Base-by-base conservation (phyloP, 2,888 invertebrate genomes). In the Eurois occulta region DNA sequence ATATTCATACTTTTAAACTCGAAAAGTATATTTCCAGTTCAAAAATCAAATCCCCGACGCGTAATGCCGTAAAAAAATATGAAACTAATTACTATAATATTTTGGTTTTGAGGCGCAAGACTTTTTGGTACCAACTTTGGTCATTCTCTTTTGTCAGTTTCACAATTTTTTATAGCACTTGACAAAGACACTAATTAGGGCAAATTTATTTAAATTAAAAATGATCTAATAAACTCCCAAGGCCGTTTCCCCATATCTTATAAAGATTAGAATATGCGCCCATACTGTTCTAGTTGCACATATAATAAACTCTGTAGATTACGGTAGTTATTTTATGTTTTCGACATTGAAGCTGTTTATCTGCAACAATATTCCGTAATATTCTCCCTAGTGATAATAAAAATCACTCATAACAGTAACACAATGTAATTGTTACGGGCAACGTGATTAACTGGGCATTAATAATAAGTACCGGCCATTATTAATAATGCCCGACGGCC, bases 401-500 rank as follows among this genome's bases (percentile, higher is more conserved):
- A 32, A 32, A 16, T 24, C 32, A 68, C 24, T 48, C 24, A 46
- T 10, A 28, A 21, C 28, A 43, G 21, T 28, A 46, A 32, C 66
- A 43, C 21, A 67, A 32, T 13, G 32, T 13, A 28, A 43, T n/a
- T 66, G 62, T 62, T 62, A 64, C 64, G 64, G 64, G 64, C 62
- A 64, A 64, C 64, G 21, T 64, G 64, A 64, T 64, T 64, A 64
- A 38, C 38, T 38, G 38, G 64, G 64, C 35, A 64, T 35, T 64
- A 64, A 38, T 64, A 38, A 64, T 64, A 64, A 21, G 38, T 35
- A 65, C 41, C 65, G 41, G 65, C 65, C 64, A n/a, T 65, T 65
- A 65, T 66, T 43, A 41, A 18, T 66, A 41, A 41, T 66, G 18
- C 66, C 41, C 41, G 28, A 66, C 41, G 28, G 38, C 6, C 41